A percentile compares a stretch with the other conserved stretches of the same genome.
Evolutionary conservation across 2,113 vertebrate species (phyloP).

Genomic region (Phrynosoma platyrhinos): DNA sequence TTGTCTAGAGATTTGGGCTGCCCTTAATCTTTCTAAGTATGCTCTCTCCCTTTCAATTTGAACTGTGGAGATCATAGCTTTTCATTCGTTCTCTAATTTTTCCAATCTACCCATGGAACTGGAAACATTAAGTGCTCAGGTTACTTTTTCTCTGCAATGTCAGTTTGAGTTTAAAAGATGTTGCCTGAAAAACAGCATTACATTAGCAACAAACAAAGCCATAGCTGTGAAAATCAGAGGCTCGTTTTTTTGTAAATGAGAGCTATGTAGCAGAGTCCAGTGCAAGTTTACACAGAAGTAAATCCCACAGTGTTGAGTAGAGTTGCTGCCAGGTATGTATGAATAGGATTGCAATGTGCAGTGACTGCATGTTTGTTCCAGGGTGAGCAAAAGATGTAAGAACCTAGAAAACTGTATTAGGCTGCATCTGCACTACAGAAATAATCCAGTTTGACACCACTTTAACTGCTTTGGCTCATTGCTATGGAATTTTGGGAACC

Average conservation of each 20-base stretch:
- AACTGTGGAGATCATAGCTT: background rate
- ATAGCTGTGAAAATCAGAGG: background rate
- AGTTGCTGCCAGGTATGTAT: background rate
- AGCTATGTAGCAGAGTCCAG: background rate
- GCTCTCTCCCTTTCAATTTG: constrained; percentile 46
- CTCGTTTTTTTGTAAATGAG: background rate
- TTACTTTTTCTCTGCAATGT: background rate
- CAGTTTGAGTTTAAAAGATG: background rate
- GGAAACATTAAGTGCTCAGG: constrained; percentile 36
- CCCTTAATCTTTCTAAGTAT: constrained; percentile 63
- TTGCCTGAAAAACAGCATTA: background rate
- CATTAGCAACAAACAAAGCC: background rate
- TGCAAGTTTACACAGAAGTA: background rate
- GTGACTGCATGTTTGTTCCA: background rate
- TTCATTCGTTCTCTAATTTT: constrained; percentile 32
- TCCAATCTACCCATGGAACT: constrained; percentile 45
- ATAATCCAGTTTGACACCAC: too few species aligned
- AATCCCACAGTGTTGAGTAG: background rate
- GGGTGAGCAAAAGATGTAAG: background rate
- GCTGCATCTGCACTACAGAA: background rate
- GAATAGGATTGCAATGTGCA: background rate
- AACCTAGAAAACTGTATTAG: background rate
- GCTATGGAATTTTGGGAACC: too few species aligned
- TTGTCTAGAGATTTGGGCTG: constrained; percentile 62
- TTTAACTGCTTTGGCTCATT: too few species aligned